Percentiles rank a stretch among this genome's conserved stretches.
These are phyloP conservation scores for Leuciscus idus DNA, from an alignment of 2,113 vertebrate species.

Conservation along the genomic window DNA sequence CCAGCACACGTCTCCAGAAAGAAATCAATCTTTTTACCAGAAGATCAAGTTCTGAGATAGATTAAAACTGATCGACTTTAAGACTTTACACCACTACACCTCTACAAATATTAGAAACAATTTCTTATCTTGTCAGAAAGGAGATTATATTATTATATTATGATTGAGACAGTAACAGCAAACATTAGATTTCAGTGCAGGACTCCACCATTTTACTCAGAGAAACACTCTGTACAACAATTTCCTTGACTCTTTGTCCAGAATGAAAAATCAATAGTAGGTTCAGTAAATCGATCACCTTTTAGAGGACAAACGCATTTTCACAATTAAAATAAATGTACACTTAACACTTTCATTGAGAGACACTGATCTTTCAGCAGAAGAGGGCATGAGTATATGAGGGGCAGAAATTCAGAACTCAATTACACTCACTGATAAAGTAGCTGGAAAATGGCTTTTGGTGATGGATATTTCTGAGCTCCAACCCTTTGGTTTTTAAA, in stretches of 20 bases:
- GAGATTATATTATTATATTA: not conserved
- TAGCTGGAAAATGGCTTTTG: not conserved
- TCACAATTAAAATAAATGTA: conserved; percentile 31
- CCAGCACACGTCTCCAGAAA: no score
- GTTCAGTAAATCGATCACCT: conserved; percentile 8
- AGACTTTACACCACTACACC: not conserved
- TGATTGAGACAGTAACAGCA: not conserved
- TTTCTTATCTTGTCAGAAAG: not conserved
- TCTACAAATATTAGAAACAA: not conserved
- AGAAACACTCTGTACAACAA: not conserved
- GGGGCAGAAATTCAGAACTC: not conserved
- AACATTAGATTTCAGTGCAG: not conserved
- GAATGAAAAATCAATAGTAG: conserved; percentile 3
- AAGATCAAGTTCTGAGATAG: no score
- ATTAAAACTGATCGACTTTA: not conserved
- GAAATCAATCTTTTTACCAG: no score
- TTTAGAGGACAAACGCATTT: conserved; percentile 7
- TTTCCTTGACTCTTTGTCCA: conserved; percentile 1
- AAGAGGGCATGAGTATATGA: not conserved
- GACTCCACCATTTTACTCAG: not conserved
- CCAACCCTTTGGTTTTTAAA: conserved; percentile 11
- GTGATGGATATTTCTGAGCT: conserved; percentile 4
- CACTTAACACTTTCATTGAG: not conserved
- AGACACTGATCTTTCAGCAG: conserved; percentile 5
- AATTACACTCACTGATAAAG: conserved; percentile 3